Evolutionary conservation across 2,113 vertebrate species (phyloP).

Genomic region (Spea bombifrons): DNA sequence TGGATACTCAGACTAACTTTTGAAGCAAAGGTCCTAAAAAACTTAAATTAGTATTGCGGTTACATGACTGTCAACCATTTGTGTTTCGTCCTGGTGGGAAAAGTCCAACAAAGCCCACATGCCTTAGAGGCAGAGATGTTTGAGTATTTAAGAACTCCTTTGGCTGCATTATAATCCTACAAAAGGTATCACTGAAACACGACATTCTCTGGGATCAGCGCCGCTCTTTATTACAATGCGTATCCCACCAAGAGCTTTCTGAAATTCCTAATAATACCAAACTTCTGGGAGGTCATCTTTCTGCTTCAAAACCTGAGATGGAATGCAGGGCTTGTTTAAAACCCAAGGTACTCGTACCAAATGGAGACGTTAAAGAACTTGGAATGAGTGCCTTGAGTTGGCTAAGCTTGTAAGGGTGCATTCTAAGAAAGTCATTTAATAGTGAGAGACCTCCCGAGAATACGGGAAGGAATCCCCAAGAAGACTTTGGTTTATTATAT

Average conservation of each 20-base stretch:
- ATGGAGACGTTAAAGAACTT: not conserved
- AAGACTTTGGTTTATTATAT: no score
- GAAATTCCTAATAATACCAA: conserved; percentile 13
- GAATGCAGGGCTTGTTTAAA: conserved; percentile 17
- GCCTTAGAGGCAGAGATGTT: conserved; percentile 11
- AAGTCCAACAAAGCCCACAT: conserved; percentile 4
- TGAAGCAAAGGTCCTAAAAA: no score
- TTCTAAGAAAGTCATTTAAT: conserved; percentile 16
- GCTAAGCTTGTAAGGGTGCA: not conserved
- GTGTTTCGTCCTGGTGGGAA: conserved; percentile 19
- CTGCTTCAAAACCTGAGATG: not conserved
- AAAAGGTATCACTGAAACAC: conserved; percentile 39
- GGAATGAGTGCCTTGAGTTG: conserved; percentile 1
- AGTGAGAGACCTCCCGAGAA: not conserved
- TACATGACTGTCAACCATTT: not conserved
- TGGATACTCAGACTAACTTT: no score
- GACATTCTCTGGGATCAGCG: conserved; percentile 40
- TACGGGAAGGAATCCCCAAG: not conserved
- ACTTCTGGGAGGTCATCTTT: conserved; percentile 31
- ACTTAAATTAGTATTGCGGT: not conserved
- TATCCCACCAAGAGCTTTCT: conserved; percentile 29
- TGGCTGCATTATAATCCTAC: conserved; percentile 28
- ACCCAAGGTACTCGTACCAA: not conserved
- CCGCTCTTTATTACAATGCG: conserved; percentile 26
- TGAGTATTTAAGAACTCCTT: conserved; percentile 11